Conservation (phyloP, 2,113 vertebrate genomes). For the Sceloporus undulatus region DNA sequence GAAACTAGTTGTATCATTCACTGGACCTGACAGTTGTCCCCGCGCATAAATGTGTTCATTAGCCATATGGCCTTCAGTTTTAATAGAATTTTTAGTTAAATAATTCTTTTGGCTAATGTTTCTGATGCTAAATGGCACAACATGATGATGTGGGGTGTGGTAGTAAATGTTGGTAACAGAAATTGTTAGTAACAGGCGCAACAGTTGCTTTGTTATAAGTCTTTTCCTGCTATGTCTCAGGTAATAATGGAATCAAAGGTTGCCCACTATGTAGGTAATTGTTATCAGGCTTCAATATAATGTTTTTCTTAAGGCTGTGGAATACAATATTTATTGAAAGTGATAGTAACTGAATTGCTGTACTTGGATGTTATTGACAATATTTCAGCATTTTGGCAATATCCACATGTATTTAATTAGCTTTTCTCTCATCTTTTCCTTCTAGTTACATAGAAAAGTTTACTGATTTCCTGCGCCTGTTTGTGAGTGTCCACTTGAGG, state of each 20-base stretch:
- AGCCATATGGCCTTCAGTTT: neutral
- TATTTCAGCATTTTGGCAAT: neutral
- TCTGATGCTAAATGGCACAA: neutral
- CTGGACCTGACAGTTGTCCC: neutral
- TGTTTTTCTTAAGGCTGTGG: conserved; percentile 52
- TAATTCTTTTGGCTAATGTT: conserved; percentile 18
- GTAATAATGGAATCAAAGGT: conserved; percentile 79
- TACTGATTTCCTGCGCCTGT: conserved; percentile 96
- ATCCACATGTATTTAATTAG: neutral
- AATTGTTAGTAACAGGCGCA: conserved; percentile 58
- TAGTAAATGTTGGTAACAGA: conserved; percentile 51
- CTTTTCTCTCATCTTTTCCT: conserved; percentile 48
- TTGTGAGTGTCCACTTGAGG: conserved; percentile 95
- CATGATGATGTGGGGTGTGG: neutral
- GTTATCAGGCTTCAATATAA: conserved; percentile 77
- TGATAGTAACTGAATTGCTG: conserved; percentile 49
- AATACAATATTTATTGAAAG: conserved; percentile 54
- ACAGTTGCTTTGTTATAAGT: conserved; percentile 77
- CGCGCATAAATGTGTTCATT: conserved; percentile 9
- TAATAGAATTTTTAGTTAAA: conserved; percentile 28
- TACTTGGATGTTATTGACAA: conserved; percentile 42
- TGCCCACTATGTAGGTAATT: conserved; percentile 80
- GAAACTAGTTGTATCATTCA: neutral
- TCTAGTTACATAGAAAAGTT: conserved; percentile 98
- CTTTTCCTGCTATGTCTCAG: conserved; percentile 82